Evolutionary conservation across 2,888 invertebrate genomes (phyloP).

Genomic region (Synergus umbraculus): DNA sequence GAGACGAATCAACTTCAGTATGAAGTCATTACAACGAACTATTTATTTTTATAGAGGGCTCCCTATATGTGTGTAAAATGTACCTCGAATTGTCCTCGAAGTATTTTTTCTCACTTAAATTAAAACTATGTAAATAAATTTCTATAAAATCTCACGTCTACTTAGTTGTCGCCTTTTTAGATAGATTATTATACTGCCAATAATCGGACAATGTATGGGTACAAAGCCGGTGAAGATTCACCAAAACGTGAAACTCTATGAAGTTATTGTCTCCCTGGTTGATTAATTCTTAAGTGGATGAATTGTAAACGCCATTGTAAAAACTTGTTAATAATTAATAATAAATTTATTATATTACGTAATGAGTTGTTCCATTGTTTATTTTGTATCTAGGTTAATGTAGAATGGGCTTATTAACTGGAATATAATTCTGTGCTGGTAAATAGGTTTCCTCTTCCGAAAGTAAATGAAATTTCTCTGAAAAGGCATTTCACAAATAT

Average conservation of each 20-base stretch:
- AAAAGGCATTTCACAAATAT: not conserved
- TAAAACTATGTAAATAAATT: constrained; percentile 20
- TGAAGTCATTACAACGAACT: constrained; percentile 28
- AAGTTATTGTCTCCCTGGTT: constrained; percentile 62
- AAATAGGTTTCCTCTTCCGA: not conserved
- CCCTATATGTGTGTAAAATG: not conserved
- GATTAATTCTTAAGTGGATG: constrained; percentile 69
- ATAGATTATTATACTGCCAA: constrained; percentile 29
- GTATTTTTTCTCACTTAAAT: not conserved
- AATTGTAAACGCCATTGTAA: constrained; percentile 66
- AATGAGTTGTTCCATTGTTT: not conserved
- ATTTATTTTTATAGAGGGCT: constrained; percentile 20
- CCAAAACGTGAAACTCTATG: constrained; percentile 40
- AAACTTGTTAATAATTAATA: constrained; percentile 73
- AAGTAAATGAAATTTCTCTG: not conserved
- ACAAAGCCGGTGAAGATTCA: constrained; percentile 3
- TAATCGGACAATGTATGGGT: constrained; percentile 28
- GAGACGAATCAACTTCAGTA: constrained; percentile 1
- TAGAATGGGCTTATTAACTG: too few relatives aligned
- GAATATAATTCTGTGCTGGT: too few relatives aligned
- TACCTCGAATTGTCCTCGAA: not conserved
- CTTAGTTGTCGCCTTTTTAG: not conserved
- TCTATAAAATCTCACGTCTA: not conserved
- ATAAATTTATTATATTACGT: constrained; percentile 73
- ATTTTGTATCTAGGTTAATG: not conserved